Conservation (phyloP, 2,797 vertebrate species). For the Pyrocephalus nanus region DNA sequence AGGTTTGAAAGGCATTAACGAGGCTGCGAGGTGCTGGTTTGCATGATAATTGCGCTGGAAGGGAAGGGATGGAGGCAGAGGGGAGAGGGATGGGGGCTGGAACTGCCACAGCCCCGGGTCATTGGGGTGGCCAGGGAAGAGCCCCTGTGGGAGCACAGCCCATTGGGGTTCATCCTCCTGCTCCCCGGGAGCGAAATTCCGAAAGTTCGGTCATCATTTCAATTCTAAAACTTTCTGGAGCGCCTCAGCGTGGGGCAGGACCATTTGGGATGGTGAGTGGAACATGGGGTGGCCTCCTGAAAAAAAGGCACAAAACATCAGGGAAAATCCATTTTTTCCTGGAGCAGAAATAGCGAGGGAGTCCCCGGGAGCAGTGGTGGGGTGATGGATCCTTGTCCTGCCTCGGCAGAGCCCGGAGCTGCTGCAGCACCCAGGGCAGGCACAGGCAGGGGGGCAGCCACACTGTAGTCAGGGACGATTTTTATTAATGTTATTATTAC, state of each 20-base stretch:
- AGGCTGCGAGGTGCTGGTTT: slow-evolving; percentile 70
- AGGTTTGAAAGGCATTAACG: slow-evolving; percentile 71
- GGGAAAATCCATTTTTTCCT: neutral
- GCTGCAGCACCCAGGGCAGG: neutral
- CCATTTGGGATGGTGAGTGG: accelerated
- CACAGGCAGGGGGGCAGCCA: neutral
- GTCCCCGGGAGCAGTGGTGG: accelerated
- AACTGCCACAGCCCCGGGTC: neutral
- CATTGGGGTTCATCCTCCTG: neutral
- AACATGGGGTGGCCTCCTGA: neutral
- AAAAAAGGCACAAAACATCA: neutral
- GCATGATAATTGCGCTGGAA: slow-evolving; percentile 78
- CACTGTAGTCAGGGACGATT: neutral
- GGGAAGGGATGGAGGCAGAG: slow-evolving; percentile 54
- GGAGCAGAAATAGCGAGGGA: neutral
- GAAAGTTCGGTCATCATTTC: neutral
- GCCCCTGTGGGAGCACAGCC: neutral
- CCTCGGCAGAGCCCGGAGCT: neutral
- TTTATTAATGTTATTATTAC: neutral
- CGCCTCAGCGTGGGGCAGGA: neutral
- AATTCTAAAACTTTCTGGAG: neutral
- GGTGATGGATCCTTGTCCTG: neutral
- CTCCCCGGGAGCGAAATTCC: neutral
- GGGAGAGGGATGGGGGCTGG: neutral
- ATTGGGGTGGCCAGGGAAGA: neutral